Base-by-base conservation (phyloP, 92 coral and sea anemone species). In the Desmophyllum pertusum region DNA sequence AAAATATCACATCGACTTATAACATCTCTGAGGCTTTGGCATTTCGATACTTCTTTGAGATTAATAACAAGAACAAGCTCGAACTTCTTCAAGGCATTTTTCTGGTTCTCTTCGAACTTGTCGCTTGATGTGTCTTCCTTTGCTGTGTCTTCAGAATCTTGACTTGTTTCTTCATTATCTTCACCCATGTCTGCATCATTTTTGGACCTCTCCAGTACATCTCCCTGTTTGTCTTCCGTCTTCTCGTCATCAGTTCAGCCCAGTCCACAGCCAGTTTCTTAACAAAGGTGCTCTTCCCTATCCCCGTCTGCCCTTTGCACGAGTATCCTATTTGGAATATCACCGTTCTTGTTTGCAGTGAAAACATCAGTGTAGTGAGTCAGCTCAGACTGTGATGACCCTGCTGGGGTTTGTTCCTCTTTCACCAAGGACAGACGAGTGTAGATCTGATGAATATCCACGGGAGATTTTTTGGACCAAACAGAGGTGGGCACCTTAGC, bases 191-290 rank as follows among this genome's bases (percentile, higher is more conserved):
- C n/a, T n/a, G n/a, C n/a, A n/a, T n/a, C n/a, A n/a, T n/a, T n/a
- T n/a, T n/a, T n/a, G n/a, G n/a, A n/a, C n/a, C n/a, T n/a, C n/a
- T n/a, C n/a, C n/a, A n/a, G n/a, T n/a, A n/a, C n/a, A n/a, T n/a
- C n/a, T n/a, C n/a, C n/a, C n/a, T n/a, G n/a, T n/a, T n/a, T n/a
- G n/a, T n/a, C n/a, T n/a, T 6, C 3, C 30, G 21, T 63, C 14
- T 63, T 63, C 10, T n/a, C 31, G 70, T 3, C 37, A 5, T n/a
- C n/a, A 67, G 43, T 31, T 67, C 43, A 31, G 85, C 85, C 85
- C 85, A 81, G 66, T 81, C 85, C 21, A 67, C 76, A 27, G 85
- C 85, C 77, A 81, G 63, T 57, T 70, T 81, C 61, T 70, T 68
- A 14, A 69, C 85, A 43, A 66, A 69, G 15, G 85, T 81, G 10